Conservation (phyloP, 2,113 vertebrate genomes). For the Lontra canadensis region DNA sequence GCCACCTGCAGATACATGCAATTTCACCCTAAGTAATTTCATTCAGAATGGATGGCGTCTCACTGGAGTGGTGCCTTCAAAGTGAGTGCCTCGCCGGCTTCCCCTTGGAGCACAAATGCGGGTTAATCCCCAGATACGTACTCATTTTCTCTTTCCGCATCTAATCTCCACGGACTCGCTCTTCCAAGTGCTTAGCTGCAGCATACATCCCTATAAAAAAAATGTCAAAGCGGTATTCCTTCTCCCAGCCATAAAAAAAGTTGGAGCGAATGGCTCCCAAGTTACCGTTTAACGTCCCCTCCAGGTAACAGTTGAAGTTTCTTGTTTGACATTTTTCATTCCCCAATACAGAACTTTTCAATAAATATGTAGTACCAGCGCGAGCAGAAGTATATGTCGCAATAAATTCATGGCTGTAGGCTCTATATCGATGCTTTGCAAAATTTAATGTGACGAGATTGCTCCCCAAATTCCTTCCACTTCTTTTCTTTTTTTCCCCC, state of each 20-base stretch:
- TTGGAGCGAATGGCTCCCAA: conserved; percentile 59
- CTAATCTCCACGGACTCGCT: background rate
- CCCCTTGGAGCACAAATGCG: conserved; percentile 41
- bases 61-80: conserved; percentile 30
- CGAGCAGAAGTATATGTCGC: background rate
- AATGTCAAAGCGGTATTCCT: conserved; percentile 46
- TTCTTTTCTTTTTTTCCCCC: background rate
- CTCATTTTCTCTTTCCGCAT: conserved; percentile 51
- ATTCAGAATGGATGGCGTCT: conserved; percentile 41
- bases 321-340: conserved; percentile 71
- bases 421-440: background rate
- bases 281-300: conserved; percentile 79
- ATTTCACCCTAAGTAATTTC: conserved; percentile 43
- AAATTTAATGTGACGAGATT: conserved; percentile 44
- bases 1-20: background rate
- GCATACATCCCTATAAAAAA: conserved; percentile 40
- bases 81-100: conserved; percentile 38
- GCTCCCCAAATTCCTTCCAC: conserved; percentile 48
- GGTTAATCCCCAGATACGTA: conserved; percentile 61
- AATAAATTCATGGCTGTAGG: background rate
- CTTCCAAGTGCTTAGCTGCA: background rate
- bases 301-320: conserved; percentile 81
- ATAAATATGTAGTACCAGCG: background rate
- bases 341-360: conserved; percentile 65
- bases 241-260: conserved; percentile 50